Conservation (phyloP, 2,797 vertebrate genomes). For the Lindbergichthys nudifrons region DNA sequence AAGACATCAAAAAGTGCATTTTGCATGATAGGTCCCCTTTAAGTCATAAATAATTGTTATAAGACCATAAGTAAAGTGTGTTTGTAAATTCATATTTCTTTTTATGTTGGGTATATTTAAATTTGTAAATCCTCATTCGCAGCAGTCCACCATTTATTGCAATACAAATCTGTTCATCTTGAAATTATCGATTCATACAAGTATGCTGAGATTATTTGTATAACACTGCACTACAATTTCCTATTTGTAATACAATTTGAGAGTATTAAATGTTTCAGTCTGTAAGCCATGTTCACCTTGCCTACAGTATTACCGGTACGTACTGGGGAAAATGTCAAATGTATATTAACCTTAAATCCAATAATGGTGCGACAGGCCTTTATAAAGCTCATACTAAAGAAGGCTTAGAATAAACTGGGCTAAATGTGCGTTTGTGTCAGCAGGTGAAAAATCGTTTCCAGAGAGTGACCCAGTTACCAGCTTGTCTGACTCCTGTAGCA, state of each 20-base stretch:
- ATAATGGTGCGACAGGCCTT: background rate
- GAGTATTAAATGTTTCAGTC: background rate
- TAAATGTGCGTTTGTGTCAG: constrained; percentile 34
- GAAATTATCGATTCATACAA: background rate
- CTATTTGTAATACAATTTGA: background rate
- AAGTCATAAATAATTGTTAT: background rate
- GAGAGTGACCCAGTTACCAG: constrained; percentile 63
- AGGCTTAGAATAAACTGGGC: constrained; percentile 12
- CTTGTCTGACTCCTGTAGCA: constrained; percentile 50
- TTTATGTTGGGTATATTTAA: background rate
- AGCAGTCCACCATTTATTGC: background rate
- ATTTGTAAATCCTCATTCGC: background rate
- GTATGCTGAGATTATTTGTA: background rate
- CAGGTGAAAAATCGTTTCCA: constrained; percentile 57
- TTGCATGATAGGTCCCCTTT: too few species aligned
- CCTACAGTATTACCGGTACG: background rate
- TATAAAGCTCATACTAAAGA: background rate
- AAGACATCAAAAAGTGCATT: too few species aligned
- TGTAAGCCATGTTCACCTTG: background rate
- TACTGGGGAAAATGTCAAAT: background rate
- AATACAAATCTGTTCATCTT: background rate
- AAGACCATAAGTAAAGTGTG: background rate
- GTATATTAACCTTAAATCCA: constrained; percentile 6
- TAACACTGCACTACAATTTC: background rate
- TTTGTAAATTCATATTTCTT: background rate